These are phyloP conservation scores for Clivina fossor DNA, from an alignment of 2,888 invertebrate genomes.

Conservation along the genomic window DNA sequence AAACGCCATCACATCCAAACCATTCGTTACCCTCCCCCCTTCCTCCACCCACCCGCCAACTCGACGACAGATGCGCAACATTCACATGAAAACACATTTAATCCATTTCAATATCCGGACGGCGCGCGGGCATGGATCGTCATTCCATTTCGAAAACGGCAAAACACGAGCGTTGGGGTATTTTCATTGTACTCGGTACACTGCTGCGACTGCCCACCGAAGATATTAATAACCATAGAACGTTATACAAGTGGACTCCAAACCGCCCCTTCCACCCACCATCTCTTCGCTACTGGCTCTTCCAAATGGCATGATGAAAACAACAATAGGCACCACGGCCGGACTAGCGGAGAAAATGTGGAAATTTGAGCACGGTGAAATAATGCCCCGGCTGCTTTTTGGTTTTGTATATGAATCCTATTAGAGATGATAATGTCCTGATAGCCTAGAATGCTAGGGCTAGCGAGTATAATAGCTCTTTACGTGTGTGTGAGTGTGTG, in stretches of 20 bases:
- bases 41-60: too few relatives aligned
- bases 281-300: not conserved
- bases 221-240: constrained; percentile 33
- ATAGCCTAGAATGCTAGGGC: constrained; percentile 1
- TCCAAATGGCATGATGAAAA: constrained; percentile 22
- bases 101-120: constrained; percentile 33
- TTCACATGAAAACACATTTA: constrained; percentile 35
- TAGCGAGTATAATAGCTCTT: constrained; percentile 13
- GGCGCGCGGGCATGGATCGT: constrained; percentile 26
- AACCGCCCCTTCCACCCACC: not conserved
- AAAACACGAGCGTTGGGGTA: too few relatives aligned
- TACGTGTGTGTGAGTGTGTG: not conserved
- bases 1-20: too few relatives aligned
- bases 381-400: too few relatives aligned
- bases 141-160: too few relatives aligned
- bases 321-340: constrained; percentile 12
- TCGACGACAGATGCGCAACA: constrained; percentile 29
- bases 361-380: constrained; percentile 17
- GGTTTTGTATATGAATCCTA: too few relatives aligned
- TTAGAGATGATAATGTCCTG: too few relatives aligned
- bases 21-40: too few relatives aligned
- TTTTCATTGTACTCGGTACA: too few relatives aligned
- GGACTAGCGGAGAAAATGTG: constrained; percentile 25
- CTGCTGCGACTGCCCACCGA: too few relatives aligned
- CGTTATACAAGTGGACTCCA: constrained; percentile 11